Evolutionary conservation across 2,888 invertebrate genomes (phyloP).

Genomic region (Mythimna impura): DNA sequence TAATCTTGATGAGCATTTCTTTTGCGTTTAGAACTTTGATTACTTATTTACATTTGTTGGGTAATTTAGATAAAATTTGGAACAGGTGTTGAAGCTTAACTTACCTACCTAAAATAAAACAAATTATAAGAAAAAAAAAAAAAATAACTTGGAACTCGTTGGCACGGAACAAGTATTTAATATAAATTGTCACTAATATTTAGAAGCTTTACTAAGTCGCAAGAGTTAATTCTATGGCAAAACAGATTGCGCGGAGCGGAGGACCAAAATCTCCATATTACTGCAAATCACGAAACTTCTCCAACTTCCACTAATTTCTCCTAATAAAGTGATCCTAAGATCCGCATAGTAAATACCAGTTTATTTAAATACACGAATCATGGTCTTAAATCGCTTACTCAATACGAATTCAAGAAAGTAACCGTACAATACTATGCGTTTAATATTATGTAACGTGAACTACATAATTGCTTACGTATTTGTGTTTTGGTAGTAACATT

Average conservation of each 20-base stretch:
- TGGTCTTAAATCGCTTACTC: constrained; percentile 46
- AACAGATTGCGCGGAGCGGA: constrained; percentile 30
- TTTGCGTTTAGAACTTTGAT: neutral
- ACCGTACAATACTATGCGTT: constrained; percentile 39
- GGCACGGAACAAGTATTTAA: constrained; percentile 18
- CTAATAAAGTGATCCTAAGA: constrained; percentile 47
- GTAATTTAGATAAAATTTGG: no score
- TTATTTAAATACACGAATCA: constrained; percentile 53
- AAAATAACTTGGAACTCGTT: neutral
- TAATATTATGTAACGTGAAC: constrained; percentile 58
- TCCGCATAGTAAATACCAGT: constrained; percentile 52
- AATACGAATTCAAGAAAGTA: constrained; percentile 49
- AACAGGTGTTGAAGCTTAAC: neutral
- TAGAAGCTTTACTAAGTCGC: constrained; percentile 6
- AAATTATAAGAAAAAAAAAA: neutral
- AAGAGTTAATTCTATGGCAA: constrained; percentile 26
- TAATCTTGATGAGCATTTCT: constrained; percentile 17
- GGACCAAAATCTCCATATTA: constrained; percentile 34
- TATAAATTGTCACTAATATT: constrained; percentile 5
- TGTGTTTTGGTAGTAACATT: constrained; percentile 64
- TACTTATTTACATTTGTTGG: neutral
- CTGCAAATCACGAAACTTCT: constrained; percentile 42
- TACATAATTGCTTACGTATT: constrained; percentile 60
- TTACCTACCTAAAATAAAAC: neutral
- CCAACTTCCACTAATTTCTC: constrained; percentile 42